These are phyloP conservation scores for Linnaemya vulpina DNA, from an alignment of 2,888 invertebrate genomes.

Conservation along the genomic window DNA sequence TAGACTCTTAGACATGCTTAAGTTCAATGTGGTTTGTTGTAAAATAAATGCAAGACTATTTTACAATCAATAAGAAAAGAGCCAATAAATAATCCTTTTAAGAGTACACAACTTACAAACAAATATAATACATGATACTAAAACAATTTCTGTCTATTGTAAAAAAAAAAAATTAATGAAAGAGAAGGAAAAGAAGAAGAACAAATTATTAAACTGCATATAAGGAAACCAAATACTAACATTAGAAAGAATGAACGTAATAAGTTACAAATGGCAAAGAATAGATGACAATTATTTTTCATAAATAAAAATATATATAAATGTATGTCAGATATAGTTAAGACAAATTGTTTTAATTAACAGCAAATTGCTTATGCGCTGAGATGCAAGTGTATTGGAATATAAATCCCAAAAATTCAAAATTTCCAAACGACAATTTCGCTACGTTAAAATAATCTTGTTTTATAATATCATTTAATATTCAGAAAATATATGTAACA, in stretches of 20 bases:
- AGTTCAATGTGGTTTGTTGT: slow-evolving; percentile 8
- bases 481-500: too few relatives aligned
- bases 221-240: neutral
- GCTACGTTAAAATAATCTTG: too few relatives aligned
- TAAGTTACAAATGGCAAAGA: neutral
- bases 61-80: neutral
- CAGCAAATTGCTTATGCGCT: neutral
- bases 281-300: slow-evolving; percentile 27
- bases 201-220: neutral
- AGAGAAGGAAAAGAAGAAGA: neutral
- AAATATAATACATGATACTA: neutral
- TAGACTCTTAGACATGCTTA: neutral
- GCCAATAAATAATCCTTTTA: slow-evolving; percentile 25
- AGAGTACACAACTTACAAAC: neutral
- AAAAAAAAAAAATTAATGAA: neutral
- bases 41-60: neutral
- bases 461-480: too few relatives aligned
- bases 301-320: slow-evolving; percentile 1
- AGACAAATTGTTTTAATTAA: neutral
- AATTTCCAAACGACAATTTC: too few relatives aligned
- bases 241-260: slow-evolving; percentile 16
- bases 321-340: slow-evolving; percentile 19
- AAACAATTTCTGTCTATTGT: slow-evolving; percentile 7
- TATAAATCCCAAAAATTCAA: too few relatives aligned
- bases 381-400: too few relatives aligned